Base-by-base conservation (phyloP, 92 coral and sea anemone species). In the Paragorgia papillata region DNA sequence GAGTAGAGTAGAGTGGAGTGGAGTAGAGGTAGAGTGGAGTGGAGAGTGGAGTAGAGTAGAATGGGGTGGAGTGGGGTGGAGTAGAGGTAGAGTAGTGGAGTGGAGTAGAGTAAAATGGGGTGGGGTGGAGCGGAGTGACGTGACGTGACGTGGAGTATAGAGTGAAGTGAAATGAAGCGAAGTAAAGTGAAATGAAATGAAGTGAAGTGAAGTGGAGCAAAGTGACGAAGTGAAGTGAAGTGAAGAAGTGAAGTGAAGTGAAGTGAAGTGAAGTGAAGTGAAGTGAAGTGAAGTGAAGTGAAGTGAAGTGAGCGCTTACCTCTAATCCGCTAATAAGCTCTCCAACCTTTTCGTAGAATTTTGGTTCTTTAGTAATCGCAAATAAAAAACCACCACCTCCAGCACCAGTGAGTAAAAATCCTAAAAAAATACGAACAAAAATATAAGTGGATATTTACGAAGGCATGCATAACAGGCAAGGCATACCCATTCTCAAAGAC, bases 361-460 rank as follows among this genome's bases (percentile, higher is more conserved):
- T 86, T 22, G 92, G 90, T 62, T 88, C 88, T 46, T 85, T 94
- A 48, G 97, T 84, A 79, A 94, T 83, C 30, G 88, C 85, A 57
- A 79, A 91, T 70, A 94, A 69, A 50, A 94, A 94, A 0, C 98
- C 98, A 20, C 98, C 98, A 27, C 98, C 98, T 15, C 98, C 98
- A 3, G 98, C 98, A 70, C 98, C 98, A 18, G 96, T 90, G 62
- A 94, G 92, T 41, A 91, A 82, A 76, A 91, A 90, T 35, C 98
- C 98, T 94, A 89, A 60, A 75, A 64, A 9, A 1, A 57, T 18
- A 9, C 35, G 15, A 26, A 6, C 32, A 32, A 21, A 26, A 32
- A 58, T n/a, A n/a, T n/a, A n/a, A n/a, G n/a, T n/a, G n/a, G n/a
- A n/a, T n/a, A n/a, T n/a, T n/a, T n/a, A n/a, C n/a, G n/a, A n/a